A percentile compares a stretch with the other conserved stretches of the same genome.
These are phyloP conservation scores for Cosmorhoe ocellata DNA, from an alignment of 2,888 invertebrate species.

Conservation along the genomic window DNA sequence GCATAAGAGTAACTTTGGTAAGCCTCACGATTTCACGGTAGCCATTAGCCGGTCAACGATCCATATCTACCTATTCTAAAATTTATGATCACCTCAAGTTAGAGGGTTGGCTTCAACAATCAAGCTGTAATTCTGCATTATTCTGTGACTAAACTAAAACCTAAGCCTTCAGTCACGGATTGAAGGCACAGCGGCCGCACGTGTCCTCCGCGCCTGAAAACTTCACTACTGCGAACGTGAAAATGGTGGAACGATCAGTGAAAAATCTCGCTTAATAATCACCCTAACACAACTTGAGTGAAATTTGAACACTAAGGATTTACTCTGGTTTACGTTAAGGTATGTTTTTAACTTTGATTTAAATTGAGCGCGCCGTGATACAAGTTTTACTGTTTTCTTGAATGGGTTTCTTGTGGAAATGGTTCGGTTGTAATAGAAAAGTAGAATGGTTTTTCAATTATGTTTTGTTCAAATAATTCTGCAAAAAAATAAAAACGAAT, in stretches of 20 bases:
- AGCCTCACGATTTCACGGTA: too few relatives aligned
- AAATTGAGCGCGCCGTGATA: neutral
- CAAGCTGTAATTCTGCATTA: neutral
- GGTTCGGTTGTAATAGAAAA: neutral
- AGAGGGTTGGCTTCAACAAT: neutral
- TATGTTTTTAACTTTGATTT: constrained; percentile 10
- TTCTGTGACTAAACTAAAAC: neutral
- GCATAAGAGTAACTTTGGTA: too few relatives aligned
- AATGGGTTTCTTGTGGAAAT: neutral
- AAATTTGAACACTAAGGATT: constrained; percentile 1
- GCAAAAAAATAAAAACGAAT: too few relatives aligned
- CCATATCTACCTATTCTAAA: neutral
- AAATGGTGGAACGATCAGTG: constrained; percentile 12
- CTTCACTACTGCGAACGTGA: constrained; percentile 8
- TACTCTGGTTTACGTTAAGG: constrained; percentile 3
- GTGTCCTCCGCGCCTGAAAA: constrained; percentile 8
- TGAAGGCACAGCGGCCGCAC: constrained; percentile 9
- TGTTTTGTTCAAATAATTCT: too few relatives aligned
- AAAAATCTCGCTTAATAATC: constrained; percentile 4
- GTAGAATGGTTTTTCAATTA: too few relatives aligned
- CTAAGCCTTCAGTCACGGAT: constrained; percentile 3
- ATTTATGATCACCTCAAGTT: constrained; percentile 2
- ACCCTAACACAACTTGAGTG: neutral
- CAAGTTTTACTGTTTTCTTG: constrained; percentile 5
- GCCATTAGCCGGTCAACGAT: neutral